These are phyloP conservation scores for Verasper variegatus DNA, from an alignment of 2,113 vertebrate species.

Conservation along the genomic window DNA sequence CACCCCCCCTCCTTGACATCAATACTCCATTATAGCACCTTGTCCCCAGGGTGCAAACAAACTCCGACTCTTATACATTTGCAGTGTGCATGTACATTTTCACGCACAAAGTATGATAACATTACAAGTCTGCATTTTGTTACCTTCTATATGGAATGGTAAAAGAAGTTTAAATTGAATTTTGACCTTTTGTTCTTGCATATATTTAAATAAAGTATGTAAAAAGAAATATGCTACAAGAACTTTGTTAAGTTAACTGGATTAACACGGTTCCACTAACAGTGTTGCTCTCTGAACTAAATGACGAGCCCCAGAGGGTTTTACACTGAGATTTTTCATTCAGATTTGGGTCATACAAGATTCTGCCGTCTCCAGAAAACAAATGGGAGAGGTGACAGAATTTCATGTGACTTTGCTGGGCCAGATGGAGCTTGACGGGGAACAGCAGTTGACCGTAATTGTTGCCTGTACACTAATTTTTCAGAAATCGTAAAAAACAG, in stretches of 20 bases:
- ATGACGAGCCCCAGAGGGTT: not conserved
- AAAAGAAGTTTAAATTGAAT: too few relatives aligned
- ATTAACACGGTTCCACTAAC: not conserved
- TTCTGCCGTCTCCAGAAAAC: constrained; percentile 10
- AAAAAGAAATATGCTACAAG: constrained; percentile 3
- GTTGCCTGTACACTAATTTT: constrained; percentile 31
- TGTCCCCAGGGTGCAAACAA: not conserved
- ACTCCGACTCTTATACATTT: not conserved
- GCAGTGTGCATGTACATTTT: constrained; percentile 20
- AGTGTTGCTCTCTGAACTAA: not conserved
- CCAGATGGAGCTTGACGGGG: constrained; percentile 47
- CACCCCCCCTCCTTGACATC: constrained; percentile 64
- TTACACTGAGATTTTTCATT: constrained; percentile 1
- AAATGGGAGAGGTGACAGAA: constrained; percentile 16
- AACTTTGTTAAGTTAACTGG: not conserved
- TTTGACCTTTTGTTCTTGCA: too few relatives aligned
- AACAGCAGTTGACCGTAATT: constrained; percentile 47
- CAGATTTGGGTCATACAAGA: constrained; percentile 11
- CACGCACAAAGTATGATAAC: constrained; percentile 11
- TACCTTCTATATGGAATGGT: not conserved
- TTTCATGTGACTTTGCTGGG: constrained; percentile 16
- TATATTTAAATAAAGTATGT: not conserved
- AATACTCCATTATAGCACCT: constrained; percentile 78
- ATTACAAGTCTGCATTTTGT: constrained; percentile 3
- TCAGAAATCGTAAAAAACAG: constrained; percentile 11